Percentiles rank a stretch among this genome's conserved stretches.
phyloP scores from a whole-genome alignment of 2,113 vertebrate species.

The Dipodomys stephensi region DNA sequence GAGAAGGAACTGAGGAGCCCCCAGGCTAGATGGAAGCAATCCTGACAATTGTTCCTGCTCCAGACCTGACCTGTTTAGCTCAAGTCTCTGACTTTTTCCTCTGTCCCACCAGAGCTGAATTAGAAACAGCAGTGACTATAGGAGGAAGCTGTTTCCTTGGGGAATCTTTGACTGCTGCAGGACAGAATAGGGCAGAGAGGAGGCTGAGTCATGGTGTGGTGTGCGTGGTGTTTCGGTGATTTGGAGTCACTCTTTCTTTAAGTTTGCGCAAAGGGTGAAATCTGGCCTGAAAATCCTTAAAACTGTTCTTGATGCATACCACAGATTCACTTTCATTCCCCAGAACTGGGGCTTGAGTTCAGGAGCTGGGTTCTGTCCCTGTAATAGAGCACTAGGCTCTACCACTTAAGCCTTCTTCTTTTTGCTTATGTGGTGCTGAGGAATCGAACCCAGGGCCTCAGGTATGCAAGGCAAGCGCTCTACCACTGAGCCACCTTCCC shows the following conservation, averaged over 20 bases:
- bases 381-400: too few relatives aligned
- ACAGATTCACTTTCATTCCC: too few relatives aligned
- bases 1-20: neutral
- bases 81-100: neutral
- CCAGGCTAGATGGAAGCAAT: too few relatives aligned
- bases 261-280: neutral
- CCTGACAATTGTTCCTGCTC: neutral
- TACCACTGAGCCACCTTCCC: too few relatives aligned
- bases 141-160: neutral
- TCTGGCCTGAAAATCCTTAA: neutral
- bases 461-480: too few relatives aligned
- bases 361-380: too few relatives aligned
- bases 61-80: neutral
- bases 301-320: too few relatives aligned
- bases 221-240: neutral
- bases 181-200: neutral
- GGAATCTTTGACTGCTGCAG: neutral
- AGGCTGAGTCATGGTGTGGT: neutral
- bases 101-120: neutral
- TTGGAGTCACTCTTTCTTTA: neutral
- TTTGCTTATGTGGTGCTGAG: too few relatives aligned
- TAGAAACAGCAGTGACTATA: neutral
- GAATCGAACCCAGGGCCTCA: too few relatives aligned
- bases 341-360: too few relatives aligned
- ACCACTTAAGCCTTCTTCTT: too few relatives aligned